Percentiles rank a stretch among this genome's conserved stretches.
Conservation (phyloP, 2,888 invertebrate species). For the Volucella inflata region DNA sequence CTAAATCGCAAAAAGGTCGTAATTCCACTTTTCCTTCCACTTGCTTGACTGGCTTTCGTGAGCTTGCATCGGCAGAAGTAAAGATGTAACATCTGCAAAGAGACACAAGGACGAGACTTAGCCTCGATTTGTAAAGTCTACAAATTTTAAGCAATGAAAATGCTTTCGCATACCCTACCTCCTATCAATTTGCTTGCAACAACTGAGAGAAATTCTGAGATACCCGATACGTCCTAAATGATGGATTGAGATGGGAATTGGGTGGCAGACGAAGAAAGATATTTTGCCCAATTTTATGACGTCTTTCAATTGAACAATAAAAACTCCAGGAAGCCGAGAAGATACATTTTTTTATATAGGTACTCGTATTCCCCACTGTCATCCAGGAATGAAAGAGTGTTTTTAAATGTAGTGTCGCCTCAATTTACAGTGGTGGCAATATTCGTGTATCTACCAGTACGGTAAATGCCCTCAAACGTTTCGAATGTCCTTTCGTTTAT, state of each 20-base stretch:
- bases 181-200: constrained; percentile 42
- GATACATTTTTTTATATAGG: constrained; percentile 43
- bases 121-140: constrained; percentile 66
- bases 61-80: constrained; percentile 22
- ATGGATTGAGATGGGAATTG: neutral
- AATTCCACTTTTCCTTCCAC: constrained; percentile 49
- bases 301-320: constrained; percentile 52
- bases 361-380: constrained; percentile 15
- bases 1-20: constrained; percentile 70
- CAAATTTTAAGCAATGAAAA: constrained; percentile 51
- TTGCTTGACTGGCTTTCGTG: constrained; percentile 35
- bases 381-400: constrained; percentile 30
- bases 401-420: constrained; percentile 32
- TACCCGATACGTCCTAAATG: constrained; percentile 16
- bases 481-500: constrained; percentile 53
- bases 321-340: constrained; percentile 16
- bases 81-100: neutral
- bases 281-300: constrained; percentile 43
- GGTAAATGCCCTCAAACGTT: neutral
- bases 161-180: constrained; percentile 10
- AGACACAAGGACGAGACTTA: neutral
- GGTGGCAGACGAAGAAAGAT: too few relatives aligned
- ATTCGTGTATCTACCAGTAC: constrained; percentile 15
- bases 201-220: constrained; percentile 30
- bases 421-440: neutral